Percentiles rank a stretch among this genome's conserved stretches.
Conservation (phyloP, 2,113 vertebrate species). For the Chaetodon trifascialis region DNA sequence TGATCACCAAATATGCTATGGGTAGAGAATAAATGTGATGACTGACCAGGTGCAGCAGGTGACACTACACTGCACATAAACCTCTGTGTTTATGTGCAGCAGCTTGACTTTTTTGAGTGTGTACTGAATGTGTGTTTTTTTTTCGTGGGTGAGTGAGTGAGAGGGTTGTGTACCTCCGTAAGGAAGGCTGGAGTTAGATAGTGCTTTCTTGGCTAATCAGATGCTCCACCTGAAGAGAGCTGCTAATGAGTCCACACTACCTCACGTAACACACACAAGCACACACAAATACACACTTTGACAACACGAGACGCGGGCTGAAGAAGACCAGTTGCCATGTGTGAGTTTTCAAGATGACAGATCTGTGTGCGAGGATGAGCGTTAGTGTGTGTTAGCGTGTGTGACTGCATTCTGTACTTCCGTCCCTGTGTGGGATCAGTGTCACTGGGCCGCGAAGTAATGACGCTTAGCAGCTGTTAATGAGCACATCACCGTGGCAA, state of each 20-base stretch:
- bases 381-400: background rate
- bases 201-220: constrained; percentile 24
- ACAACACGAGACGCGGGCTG: background rate
- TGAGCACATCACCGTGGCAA: constrained; percentile 59
- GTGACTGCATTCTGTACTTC: constrained; percentile 27
- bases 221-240: constrained; percentile 13
- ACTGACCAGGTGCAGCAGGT: background rate
- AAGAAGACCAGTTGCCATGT: constrained; percentile 15
- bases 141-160: background rate
- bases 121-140: background rate
- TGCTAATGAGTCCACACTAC: constrained; percentile 26
- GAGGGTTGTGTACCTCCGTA: constrained; percentile 29
- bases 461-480: constrained; percentile 69
- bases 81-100: constrained; percentile 5
- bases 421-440: constrained; percentile 50
- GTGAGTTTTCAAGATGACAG: constrained; percentile 24
- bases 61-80: constrained; percentile 10
- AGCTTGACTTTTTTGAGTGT: constrained; percentile 11
- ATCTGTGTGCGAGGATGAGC: constrained; percentile 9
- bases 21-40: background rate
- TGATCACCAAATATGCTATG: background rate
- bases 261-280: background rate
- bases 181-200: constrained; percentile 2
- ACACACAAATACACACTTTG: background rate
- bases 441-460: constrained; percentile 69